Base-by-base conservation (phyloP, 2,113 vertebrate genomes). In the Ahaetulla prasina region DNA sequence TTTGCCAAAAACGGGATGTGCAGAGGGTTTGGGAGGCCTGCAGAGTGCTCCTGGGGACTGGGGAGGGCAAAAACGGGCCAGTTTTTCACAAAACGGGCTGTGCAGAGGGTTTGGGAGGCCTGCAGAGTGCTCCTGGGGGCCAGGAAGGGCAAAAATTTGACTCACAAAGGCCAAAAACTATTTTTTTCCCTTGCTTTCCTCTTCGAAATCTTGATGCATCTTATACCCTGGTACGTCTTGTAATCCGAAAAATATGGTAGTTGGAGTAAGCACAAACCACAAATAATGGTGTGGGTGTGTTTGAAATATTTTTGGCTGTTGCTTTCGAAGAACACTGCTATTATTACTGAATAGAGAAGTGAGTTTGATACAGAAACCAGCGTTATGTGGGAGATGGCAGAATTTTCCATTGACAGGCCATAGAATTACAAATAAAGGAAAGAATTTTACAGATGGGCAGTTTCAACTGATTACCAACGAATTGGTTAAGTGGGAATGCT, bases 391-490 rank as follows among this genome's bases (percentile, higher is more conserved):
- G 6, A 25, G 14, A 10, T 54, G 27, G 50, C 27, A 86, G 39
- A 85, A 18, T 60, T 25, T 30, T 53, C n/a, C 7, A 25, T 10
- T 6, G 10, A 22, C 43, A 39, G 4, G 53, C 57, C 84, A 18
- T 54, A 55, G 63, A 35, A 30, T 94, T 91, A 7, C 80, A 50
- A 9, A 91, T 91, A 45, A 57, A 95, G 22, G 57, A 88, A 92
- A 23, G 49, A 68, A 85, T 87, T 7, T 0, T 86, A 92, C 85
- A 93, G 52, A 55, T 93, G 47, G 87, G 54, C n/a, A 85, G 63
- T 52, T 89, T 96, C 94, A 25, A 25, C 27, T 93, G 47, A 87
- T 47, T 18, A 87, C 95, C 93, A 30, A 27, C 18, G 74, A 85
- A 86, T 63, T 16, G 86, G 25, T 68, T 47, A 25, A 86, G 39